Percentiles rank a stretch among this genome's conserved stretches.
Conservation (phyloP, 2,113 vertebrate genomes). For the Ctenomys sociabilis region DNA sequence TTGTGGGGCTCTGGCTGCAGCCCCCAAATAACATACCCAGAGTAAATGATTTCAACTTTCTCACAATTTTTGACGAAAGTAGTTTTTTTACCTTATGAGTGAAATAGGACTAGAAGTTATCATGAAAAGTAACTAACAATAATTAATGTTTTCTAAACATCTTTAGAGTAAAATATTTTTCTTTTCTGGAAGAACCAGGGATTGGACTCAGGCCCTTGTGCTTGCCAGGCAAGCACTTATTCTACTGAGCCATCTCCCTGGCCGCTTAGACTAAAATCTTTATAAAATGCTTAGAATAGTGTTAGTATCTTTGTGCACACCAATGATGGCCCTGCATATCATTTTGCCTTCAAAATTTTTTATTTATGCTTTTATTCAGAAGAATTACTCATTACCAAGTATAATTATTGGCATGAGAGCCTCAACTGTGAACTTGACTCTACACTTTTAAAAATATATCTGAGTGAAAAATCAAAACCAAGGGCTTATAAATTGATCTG, state of each 20-base stretch:
- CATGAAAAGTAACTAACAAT: not conserved
- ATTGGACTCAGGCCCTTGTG: too few species aligned
- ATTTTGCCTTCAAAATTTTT: not conserved
- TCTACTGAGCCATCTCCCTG: too few species aligned
- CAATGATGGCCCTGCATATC: not conserved
- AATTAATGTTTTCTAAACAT: not conserved
- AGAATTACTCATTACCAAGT: not conserved
- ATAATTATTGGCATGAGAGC: not conserved
- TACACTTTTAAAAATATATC: conserved; percentile 7
- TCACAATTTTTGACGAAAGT: not conserved
- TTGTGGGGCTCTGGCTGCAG: not conserved
- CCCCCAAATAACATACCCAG: not conserved
- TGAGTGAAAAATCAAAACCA: not conserved
- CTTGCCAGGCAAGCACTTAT: too few species aligned
- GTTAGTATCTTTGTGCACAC: not conserved
- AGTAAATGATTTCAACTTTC: not conserved
- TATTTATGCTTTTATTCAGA: not conserved
- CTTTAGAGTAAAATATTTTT: not conserved
- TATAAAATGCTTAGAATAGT: not conserved
- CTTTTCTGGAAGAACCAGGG: too few species aligned
- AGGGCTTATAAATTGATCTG: not conserved
- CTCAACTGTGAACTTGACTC: not conserved
- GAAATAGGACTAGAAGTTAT: not conserved
- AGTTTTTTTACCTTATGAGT: not conserved
- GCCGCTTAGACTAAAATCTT: not conserved